Conservation (phyloP, 2,888 invertebrate species). For the Chloroclysta siterata region DNA sequence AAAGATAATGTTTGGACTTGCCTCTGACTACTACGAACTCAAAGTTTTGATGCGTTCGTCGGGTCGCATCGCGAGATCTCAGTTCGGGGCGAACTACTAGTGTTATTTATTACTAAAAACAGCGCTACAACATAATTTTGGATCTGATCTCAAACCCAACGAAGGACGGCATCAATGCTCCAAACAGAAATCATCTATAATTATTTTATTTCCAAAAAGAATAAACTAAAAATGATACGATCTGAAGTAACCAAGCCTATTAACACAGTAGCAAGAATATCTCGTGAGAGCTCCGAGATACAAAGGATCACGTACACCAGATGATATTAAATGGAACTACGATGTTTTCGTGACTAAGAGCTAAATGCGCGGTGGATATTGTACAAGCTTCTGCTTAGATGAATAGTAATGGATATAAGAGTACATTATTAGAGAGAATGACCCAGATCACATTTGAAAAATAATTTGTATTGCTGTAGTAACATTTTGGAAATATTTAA, state of each 20-base stretch:
- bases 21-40: no score
- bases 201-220: neutral
- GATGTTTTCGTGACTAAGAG: constrained; percentile 72
- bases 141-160: neutral
- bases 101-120: neutral
- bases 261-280: constrained; percentile 38
- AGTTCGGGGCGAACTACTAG: no score
- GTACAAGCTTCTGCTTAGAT: constrained; percentile 14
- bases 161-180: neutral
- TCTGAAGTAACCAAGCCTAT: constrained; percentile 35
- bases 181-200: neutral
- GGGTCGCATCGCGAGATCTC: no score
- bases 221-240: constrained; percentile 17
- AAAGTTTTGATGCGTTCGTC: no score
- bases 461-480: no score
- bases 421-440: no score
- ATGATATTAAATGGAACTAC: constrained; percentile 74
- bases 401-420: neutral
- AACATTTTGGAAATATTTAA: no score
- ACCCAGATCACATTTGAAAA: no score
- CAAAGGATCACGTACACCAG: constrained; percentile 63
- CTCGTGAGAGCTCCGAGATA: constrained; percentile 36
- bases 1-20: no score
- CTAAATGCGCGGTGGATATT: constrained; percentile 24
- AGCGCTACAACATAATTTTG: neutral